These are phyloP conservation scores for Sturnira hondurensis DNA, from an alignment of 2,113 vertebrate genomes.

Conservation along the genomic window DNA sequence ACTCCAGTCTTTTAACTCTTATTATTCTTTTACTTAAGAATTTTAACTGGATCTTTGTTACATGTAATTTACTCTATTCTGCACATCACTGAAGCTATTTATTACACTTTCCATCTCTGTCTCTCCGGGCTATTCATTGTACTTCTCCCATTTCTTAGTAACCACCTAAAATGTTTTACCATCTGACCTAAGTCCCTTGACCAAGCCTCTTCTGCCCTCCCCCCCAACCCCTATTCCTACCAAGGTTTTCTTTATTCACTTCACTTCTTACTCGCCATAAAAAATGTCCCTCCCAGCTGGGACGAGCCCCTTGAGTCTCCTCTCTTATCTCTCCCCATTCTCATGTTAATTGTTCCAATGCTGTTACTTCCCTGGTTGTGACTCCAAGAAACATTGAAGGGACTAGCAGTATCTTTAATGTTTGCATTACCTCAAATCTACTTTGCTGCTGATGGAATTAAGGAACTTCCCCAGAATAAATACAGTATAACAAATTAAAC, in stretches of 20 bases:
- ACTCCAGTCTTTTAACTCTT: not conserved
- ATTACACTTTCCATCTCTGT: not conserved
- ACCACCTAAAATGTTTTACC: not conserved
- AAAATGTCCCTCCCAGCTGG: not conserved
- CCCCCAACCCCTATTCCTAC: not conserved
- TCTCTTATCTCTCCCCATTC: not conserved
- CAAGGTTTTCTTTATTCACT: not conserved
- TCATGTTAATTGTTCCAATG: not conserved
- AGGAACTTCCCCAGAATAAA: conserved; percentile 13
- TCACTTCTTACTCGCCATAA: not conserved
- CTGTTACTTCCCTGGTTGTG: not conserved
- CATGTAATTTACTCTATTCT: not conserved
- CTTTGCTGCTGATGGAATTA: not conserved
- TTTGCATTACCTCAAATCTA: not conserved
- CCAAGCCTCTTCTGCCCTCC: not conserved
- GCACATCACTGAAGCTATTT: not conserved
- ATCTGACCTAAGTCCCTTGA: not conserved
- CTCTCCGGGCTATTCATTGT: not conserved
- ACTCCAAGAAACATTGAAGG: not conserved
- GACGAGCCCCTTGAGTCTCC: not conserved
- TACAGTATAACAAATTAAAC: not conserved
- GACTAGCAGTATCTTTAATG: not conserved
- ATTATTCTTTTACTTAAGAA: not conserved
- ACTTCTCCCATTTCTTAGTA: not conserved
- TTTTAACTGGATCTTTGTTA: not conserved